Conservation (phyloP, 1,140 invertebrate species). For the Scaptomyza graminum region DNA sequence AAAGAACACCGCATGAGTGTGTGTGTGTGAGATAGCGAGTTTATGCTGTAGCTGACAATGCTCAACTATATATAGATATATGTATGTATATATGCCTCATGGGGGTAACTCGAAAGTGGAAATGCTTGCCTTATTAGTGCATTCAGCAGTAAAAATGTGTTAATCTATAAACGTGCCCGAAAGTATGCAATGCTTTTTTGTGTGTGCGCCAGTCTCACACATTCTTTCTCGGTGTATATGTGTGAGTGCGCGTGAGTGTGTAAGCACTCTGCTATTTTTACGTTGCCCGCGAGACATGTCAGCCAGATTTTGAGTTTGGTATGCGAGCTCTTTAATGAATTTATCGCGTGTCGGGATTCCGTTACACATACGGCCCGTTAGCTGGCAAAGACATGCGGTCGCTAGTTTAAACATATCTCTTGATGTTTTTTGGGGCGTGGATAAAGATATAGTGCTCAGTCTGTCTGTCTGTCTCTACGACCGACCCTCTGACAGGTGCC, state of each 20-base stretch:
- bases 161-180: slow-evolving; percentile 78
- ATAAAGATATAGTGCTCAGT: slow-evolving; percentile 50
- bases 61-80: slow-evolving; percentile 7
- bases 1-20: slow-evolving; percentile 61
- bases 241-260: slow-evolving; percentile 33
- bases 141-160: slow-evolving; percentile 82
- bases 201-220: neutral
- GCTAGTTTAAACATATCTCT: slow-evolving; percentile 54
- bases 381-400: slow-evolving; percentile 60
- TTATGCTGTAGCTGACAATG: slow-evolving; percentile 26
- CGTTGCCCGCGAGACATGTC: slow-evolving; percentile 70
- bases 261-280: slow-evolving; percentile 65
- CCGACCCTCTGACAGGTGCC: slow-evolving; percentile 66
- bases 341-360: slow-evolving; percentile 77
- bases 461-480: slow-evolving; percentile 1
- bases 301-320: slow-evolving; percentile 64
- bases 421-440: slow-evolving; percentile 62
- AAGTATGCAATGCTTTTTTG: slow-evolving; percentile 48
- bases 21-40: slow-evolving; percentile 51
- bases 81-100: slow-evolving; percentile 44
- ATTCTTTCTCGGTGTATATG: slow-evolving; percentile 4
- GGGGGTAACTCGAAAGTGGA: slow-evolving; percentile 77
- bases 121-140: slow-evolving; percentile 82
- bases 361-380: slow-evolving; percentile 74
- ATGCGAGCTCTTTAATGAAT: slow-evolving; percentile 75